Percentiles rank a stretch among this genome's conserved stretches.
These are phyloP conservation scores for Sweltsa coloradensis DNA, from an alignment of 1,140 invertebrate species.

Conservation along the genomic window DNA sequence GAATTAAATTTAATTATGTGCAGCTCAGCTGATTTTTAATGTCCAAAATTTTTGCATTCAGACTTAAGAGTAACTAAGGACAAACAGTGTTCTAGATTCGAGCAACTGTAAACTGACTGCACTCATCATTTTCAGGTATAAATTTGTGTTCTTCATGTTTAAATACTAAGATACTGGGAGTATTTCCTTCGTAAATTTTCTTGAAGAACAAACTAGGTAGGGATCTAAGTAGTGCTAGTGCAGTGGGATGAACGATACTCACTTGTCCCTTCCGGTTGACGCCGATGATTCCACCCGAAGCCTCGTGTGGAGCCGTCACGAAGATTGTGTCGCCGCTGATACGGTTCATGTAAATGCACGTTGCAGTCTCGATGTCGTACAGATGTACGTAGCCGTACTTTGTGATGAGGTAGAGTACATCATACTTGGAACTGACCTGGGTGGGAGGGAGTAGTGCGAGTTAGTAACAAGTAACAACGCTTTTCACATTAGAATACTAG, in stretches of 20 bases:
- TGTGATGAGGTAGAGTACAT: conserved; percentile 97
- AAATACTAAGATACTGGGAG: too few relatives aligned
- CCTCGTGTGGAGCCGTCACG: conserved; percentile 93
- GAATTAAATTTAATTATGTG: too few relatives aligned
- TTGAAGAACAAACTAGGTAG: background rate
- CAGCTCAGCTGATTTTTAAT: too few relatives aligned
- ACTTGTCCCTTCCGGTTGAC: conserved; percentile 97
- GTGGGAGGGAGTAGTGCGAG: conserved; percentile 2
- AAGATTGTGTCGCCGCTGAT: conserved; percentile 99
- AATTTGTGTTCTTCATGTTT: too few relatives aligned
- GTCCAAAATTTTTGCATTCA: too few relatives aligned
- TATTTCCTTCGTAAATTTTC: too few relatives aligned
- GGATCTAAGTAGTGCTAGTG: background rate
- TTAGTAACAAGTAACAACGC: background rate
- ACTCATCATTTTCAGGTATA: too few relatives aligned
- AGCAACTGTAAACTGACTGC: too few relatives aligned
- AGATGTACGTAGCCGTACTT: conserved; percentile 99
- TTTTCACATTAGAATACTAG: too few relatives aligned
- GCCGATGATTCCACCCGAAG: conserved; percentile 94
- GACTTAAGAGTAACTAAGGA: too few relatives aligned
- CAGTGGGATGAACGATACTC: conserved; percentile 3
- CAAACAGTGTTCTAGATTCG: too few relatives aligned
- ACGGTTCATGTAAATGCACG: conserved; percentile 99
- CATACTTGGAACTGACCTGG: conserved; percentile 81
- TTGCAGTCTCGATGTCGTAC: conserved; percentile 97